A percentile compares a stretch with the other conserved stretches of the same genome.
Evolutionary conservation across 2,113 vertebrate species (phyloP).

Genomic region (Channa argus): DNA sequence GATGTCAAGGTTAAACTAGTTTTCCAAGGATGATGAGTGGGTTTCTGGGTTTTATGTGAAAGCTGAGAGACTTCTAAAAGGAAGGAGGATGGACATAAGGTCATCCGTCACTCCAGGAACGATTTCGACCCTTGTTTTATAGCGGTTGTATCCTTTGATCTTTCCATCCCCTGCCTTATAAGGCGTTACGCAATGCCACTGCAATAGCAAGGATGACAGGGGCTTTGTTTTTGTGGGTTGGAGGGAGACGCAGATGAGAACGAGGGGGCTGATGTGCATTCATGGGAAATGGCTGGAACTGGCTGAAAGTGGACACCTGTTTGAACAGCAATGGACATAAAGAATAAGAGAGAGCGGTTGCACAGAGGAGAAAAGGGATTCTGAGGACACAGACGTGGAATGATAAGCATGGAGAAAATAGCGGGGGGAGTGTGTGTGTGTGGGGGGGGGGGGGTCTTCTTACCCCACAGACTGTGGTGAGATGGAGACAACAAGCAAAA

Average conservation of each 20-base stretch:
- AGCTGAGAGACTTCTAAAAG: not conserved
- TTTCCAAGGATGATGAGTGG: not conserved
- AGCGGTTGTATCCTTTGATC: slow-evolving; percentile 47
- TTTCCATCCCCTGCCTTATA: slow-evolving; percentile 60
- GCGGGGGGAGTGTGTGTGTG: not conserved
- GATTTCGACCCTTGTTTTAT: slow-evolving; percentile 21
- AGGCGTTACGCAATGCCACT: slow-evolving; percentile 57
- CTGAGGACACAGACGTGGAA: slow-evolving; percentile 12
- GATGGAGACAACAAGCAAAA: slow-evolving; percentile 12
- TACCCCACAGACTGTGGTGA: slow-evolving; percentile 22
- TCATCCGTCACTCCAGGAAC: slow-evolving; percentile 7
- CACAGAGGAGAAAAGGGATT: not conserved
- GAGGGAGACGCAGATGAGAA: slow-evolving; percentile 24
- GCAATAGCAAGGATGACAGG: slow-evolving; percentile 46
- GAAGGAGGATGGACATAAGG: slow-evolving; percentile 7
- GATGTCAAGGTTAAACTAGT: no score
- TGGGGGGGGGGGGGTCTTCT: slow-evolving; percentile 5
- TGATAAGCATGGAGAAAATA: slow-evolving; percentile 4
- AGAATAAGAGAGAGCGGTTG: not conserved
- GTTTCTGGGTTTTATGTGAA: not conserved
- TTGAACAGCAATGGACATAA: slow-evolving; percentile 22
- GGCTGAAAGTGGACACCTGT: slow-evolving; percentile 57
- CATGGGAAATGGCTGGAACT: slow-evolving; percentile 27
- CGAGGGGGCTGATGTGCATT: slow-evolving; percentile 19
- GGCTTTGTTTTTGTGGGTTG: slow-evolving; percentile 44